Evolutionary conservation across 2,888 invertebrate species (phyloP).

Genomic region (Drosophila antonietae): DNA sequence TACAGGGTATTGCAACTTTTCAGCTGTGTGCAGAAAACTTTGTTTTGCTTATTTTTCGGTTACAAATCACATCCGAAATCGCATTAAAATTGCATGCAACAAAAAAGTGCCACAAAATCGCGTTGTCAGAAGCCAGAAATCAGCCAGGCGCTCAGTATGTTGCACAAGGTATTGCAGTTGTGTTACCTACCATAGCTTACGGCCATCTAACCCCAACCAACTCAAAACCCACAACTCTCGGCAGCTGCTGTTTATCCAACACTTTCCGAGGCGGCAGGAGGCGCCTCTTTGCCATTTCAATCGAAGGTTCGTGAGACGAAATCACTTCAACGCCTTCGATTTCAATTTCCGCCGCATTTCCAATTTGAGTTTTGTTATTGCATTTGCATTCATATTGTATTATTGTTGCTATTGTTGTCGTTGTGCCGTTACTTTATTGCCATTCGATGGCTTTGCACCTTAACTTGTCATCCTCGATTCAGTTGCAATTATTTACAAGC

Average conservation of each 20-base stretch:
- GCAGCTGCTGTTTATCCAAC: conserved; percentile 37
- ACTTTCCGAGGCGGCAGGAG: conserved; percentile 1
- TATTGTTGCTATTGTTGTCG: not conserved
- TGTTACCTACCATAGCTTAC: not conserved
- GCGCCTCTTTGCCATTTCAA: conserved; percentile 53
- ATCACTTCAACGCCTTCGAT: conserved; percentile 80
- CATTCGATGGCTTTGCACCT: conserved; percentile 6
- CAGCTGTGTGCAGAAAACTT: conserved; percentile 62
- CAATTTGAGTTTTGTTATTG: conserved; percentile 70
- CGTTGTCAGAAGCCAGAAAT: conserved; percentile 10
- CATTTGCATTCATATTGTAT: conserved; percentile 47
- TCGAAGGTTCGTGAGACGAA: conserved; percentile 79
- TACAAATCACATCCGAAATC: conserved; percentile 79
- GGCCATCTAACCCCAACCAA: not conserved
- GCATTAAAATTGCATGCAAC: conserved; percentile 78
- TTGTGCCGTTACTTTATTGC: conserved; percentile 18
- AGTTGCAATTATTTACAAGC: conserved; percentile 16
- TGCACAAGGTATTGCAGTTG: conserved; percentile 3
- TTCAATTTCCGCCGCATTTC: conserved; percentile 77
- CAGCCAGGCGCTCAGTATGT: conserved; percentile 17
- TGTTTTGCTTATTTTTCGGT: conserved; percentile 75
- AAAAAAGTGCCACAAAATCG: conserved; percentile 28
- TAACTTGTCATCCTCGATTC: not conserved
- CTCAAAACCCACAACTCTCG: not conserved
- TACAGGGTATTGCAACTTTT: conserved; percentile 25